These are phyloP conservation scores for Remorina albescens DNA, from an alignment of 2,797 vertebrate species.

Conservation along the genomic window DNA sequence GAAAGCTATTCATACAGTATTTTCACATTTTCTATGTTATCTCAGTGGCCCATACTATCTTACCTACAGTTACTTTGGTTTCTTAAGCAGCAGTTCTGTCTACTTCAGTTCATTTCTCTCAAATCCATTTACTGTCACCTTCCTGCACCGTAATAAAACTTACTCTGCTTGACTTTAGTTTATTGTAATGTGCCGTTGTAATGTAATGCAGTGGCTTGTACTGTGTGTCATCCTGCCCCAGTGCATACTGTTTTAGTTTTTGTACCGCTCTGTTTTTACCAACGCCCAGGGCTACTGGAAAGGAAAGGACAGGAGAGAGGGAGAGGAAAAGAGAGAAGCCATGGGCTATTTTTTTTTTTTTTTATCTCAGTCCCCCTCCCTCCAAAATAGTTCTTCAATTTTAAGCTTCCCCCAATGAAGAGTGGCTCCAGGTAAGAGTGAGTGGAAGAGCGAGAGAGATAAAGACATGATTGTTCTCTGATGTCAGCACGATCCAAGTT, in stretches of 20 bases:
- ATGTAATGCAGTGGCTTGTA: constrained; percentile 4
- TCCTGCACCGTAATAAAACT: not conserved
- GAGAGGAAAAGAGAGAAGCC: constrained; percentile 53
- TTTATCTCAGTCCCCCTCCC: constrained; percentile 45
- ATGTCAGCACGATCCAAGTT: constrained; percentile 4
- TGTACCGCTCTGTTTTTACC: constrained; percentile 43
- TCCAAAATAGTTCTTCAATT: constrained; percentile 73
- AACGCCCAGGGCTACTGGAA: constrained; percentile 41
- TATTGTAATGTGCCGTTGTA: not conserved
- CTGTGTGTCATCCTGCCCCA: constrained; percentile 26
- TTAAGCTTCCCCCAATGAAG: constrained; percentile 63
- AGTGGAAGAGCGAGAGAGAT: constrained; percentile 1
- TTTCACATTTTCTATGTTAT: not conserved
- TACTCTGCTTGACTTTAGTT: not conserved
- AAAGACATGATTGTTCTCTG: constrained; percentile 25
- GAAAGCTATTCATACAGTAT: not conserved
- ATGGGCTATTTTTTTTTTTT: constrained; percentile 58
- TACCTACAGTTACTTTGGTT: not conserved
- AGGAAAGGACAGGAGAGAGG: constrained; percentile 48
- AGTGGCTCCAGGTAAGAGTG: constrained; percentile 60
- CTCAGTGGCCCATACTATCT: not conserved
- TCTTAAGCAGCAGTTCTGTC: not conserved
- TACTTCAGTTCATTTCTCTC: not conserved
- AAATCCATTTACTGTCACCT: not conserved
- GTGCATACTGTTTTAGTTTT: constrained; percentile 31